Evolutionary conservation across 2,888 invertebrate species (phyloP).

Genomic region (Exephanes ischioxanthus): DNA sequence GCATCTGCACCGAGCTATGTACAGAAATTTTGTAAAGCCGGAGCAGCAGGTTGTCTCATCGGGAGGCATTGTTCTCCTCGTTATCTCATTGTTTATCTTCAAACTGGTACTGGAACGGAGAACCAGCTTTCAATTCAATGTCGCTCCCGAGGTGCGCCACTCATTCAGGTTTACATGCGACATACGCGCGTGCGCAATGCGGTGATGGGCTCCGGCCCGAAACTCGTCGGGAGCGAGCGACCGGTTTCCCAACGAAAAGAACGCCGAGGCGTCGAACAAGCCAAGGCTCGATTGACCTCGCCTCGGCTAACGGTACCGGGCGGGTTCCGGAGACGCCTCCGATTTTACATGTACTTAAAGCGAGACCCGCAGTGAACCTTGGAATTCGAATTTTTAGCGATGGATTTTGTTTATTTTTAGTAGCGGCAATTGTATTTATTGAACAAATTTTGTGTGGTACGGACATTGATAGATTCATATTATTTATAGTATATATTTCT

Average conservation of each 20-base stretch:
- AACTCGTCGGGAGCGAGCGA: slow-evolving; percentile 36
- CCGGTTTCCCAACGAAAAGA: slow-evolving; percentile 56
- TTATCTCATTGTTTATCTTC: slow-evolving; percentile 7
- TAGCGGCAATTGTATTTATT: too few relatives aligned
- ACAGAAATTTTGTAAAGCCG: slow-evolving; percentile 1
- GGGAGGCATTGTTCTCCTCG: background rate
- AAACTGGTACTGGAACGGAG: background rate
- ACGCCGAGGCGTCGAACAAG: slow-evolving; percentile 20
- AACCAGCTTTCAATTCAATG: background rate
- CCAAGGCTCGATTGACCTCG: slow-evolving; percentile 36
- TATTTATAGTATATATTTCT: too few relatives aligned
- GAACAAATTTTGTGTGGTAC: too few relatives aligned
- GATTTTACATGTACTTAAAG: background rate
- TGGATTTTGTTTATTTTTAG: background rate
- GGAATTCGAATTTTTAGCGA: background rate
- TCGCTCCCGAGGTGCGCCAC: background rate
- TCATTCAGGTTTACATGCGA: slow-evolving; percentile 35
- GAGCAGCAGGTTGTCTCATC: background rate
- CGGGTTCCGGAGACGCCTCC: slow-evolving; percentile 47
- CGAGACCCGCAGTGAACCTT: background rate
- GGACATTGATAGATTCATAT: too few relatives aligned
- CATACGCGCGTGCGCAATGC: slow-evolving; percentile 9
- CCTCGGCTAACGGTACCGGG: slow-evolving; percentile 61
- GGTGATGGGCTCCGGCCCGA: slow-evolving; percentile 48
- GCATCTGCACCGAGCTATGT: background rate